A percentile compares a stretch with the other conserved stretches of the same genome.
Conservation (phyloP, 2,888 invertebrate species). For the Cheilosia soror region DNA sequence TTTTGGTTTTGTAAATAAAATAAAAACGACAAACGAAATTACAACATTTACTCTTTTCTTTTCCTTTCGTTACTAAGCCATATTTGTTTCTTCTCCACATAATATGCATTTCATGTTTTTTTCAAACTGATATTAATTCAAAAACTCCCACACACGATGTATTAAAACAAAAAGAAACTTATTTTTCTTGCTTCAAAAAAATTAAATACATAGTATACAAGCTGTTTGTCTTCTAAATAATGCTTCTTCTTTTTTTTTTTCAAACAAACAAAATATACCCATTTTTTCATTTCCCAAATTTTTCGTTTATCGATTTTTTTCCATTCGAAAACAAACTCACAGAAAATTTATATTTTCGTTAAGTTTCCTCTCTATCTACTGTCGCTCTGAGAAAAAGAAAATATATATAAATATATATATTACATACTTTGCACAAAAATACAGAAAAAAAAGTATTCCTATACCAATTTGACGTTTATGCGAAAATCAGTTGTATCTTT, state of each 20-base stretch:
- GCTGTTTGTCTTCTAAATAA: slow-evolving; percentile 53
- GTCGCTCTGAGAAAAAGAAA: slow-evolving; percentile 59
- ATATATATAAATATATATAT: slow-evolving; percentile 36
- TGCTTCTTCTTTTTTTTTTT: slow-evolving; percentile 16
- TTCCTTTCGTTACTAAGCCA: slow-evolving; percentile 43
- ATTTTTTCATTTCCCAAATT: slow-evolving; percentile 30
- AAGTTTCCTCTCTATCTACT: slow-evolving; percentile 66
- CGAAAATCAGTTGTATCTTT: slow-evolving; percentile 58
- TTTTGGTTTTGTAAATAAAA: slow-evolving; percentile 73
- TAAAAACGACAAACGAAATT: slow-evolving; percentile 40
- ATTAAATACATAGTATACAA: slow-evolving; percentile 42
- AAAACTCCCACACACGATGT: slow-evolving; percentile 40
- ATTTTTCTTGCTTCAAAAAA: slow-evolving; percentile 50
- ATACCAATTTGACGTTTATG: slow-evolving; percentile 40
- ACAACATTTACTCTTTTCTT: slow-evolving; percentile 52
- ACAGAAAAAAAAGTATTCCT: slow-evolving; percentile 56
- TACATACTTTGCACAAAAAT: slow-evolving; percentile 59
- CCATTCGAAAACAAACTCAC: slow-evolving; percentile 35
- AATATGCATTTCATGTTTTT: slow-evolving; percentile 72
- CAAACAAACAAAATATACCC: neutral
- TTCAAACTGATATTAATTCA: slow-evolving; percentile 40
- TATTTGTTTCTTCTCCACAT: slow-evolving; percentile 75
- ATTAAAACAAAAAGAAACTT: slow-evolving; percentile 33
- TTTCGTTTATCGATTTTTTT: slow-evolving; percentile 12
- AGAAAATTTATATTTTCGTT: slow-evolving; percentile 59